phyloP scores from a whole-genome alignment of 2,888 invertebrate species.

The Melitaea athalia region DNA sequence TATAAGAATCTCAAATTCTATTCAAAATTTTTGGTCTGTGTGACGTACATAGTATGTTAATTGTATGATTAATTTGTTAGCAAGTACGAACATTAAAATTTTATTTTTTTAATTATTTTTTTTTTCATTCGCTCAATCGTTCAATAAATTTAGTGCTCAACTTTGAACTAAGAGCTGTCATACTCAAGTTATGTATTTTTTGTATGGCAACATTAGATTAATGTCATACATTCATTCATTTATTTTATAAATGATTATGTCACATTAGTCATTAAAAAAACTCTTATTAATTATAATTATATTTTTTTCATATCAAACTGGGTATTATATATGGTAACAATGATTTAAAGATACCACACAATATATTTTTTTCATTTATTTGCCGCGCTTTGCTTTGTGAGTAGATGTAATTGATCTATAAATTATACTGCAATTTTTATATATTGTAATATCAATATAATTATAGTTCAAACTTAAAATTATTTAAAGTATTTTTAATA shows the following conservation, averaged over 20 bases:
- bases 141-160: neutral
- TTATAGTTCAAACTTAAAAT: neutral
- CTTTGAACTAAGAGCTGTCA: neutral
- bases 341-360: too few species aligned
- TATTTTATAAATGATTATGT: neutral
- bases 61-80: neutral
- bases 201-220: too few species aligned
- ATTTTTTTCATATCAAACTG: too few species aligned
- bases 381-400: too few species aligned
- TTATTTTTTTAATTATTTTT: neutral
- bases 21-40: neutral
- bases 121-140: neutral
- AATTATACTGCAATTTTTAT: neutral
- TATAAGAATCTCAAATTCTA: slow-evolving; percentile 27
- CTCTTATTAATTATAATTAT: too few species aligned
- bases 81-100: slow-evolving; percentile 2
- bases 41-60: neutral
- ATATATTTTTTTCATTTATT: too few species aligned
- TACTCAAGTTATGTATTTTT: too few species aligned
- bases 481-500: neutral
- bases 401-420: too few species aligned
- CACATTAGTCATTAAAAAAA: too few species aligned
- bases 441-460: neutral
- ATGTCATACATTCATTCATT: neutral
- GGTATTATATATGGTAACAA: too few species aligned